Base-by-base conservation (phyloP, 2,113 vertebrate species). In the Pelusios castaneus region DNA sequence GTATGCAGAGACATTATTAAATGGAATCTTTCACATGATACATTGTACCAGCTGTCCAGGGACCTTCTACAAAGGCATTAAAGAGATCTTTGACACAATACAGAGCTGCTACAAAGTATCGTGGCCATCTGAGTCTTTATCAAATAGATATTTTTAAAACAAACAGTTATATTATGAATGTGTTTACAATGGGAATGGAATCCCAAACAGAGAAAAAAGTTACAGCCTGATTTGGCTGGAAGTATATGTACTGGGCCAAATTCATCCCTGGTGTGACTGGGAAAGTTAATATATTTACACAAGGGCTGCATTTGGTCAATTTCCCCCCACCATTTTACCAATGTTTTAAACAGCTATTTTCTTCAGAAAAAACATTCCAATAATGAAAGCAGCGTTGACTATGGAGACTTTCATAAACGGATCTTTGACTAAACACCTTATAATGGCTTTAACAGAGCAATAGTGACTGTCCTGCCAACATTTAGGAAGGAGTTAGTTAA, bases 391-490 rank as follows among this genome's bases (percentile, higher is more conserved):
- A 89, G 94, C 97, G 97, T 98, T 95, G 97, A 98, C 94, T 91
- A 95, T 77, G 93, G 94, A 96, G 97, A 97, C 97, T 94, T 94
- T 93, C 95, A 93, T 92, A 97, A 96, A 93, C 51, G 97, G 96
- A 97, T 96, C 96, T 97, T 97, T 98, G 97, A 98, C 97, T 97
- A 97, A 98, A 97, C 87, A 85, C 93, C 89, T 96, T 96, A 82
- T 98, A 98, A 98, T 97, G 88, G 89, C 84, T 97, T 96, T 97
- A 97, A 97, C 97, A 97, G 97, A 97, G 96, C 95, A 96, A 95
- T 98, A 98, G 98, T 98, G 98, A 98, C 94, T 97, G 93, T 91
- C 97, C 93, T 96, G 94, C 97, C 98, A 97, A 96, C 97, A 97
- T 77, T 80, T 91, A 70, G 95, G 77, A 93, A 96, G 83, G 92